A percentile compares a stretch with the other conserved stretches of the same genome.
Evolutionary conservation across 2,113 vertebrate species (phyloP).

Genomic region (Takifugu flavidus): DNA sequence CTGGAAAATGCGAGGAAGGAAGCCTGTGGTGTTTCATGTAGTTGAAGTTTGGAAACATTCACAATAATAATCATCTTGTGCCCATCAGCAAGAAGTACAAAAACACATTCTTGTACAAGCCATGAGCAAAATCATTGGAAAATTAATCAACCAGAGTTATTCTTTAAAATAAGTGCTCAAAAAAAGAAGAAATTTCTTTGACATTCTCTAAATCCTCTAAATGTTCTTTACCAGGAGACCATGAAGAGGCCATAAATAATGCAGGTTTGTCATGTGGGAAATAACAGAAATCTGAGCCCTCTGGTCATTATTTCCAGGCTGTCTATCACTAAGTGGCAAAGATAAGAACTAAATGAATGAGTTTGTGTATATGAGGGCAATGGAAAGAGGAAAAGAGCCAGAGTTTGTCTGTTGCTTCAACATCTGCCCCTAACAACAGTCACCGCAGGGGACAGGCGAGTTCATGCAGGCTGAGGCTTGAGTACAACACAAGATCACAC

Average conservation of each 20-base stretch:
- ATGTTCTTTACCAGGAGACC: slow-evolving; percentile 1
- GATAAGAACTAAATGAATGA: slow-evolving; percentile 12
- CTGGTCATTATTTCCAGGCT: slow-evolving; percentile 37
- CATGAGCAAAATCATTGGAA: slow-evolving; percentile 17
- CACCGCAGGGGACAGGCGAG: slow-evolving; percentile 56
- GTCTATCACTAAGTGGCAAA: slow-evolving; percentile 30
- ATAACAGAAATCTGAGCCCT: slow-evolving; percentile 55
- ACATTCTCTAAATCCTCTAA: too few relatives aligned
- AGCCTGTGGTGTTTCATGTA: slow-evolving; percentile 19
- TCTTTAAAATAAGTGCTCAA: background rate
- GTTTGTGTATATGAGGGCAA: background rate
- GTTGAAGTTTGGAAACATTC: slow-evolving; percentile 50
- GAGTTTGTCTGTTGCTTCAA: slow-evolving; percentile 44
- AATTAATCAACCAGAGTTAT: background rate
- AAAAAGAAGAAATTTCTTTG: too few relatives aligned
- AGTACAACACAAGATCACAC: slow-evolving; percentile 26
- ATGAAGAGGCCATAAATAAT: slow-evolving; percentile 21
- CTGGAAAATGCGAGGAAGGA: slow-evolving; percentile 27
- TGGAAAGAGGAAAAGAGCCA: slow-evolving; percentile 11
- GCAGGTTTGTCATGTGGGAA: slow-evolving; percentile 31
- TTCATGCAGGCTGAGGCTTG: slow-evolving; percentile 56
- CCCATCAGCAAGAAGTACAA: slow-evolving; percentile 17
- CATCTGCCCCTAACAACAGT: slow-evolving; percentile 60
- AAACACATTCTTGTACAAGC: slow-evolving; percentile 21
- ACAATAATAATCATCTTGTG: slow-evolving; percentile 39